A percentile compares a stretch with the other conserved stretches of the same genome.
Conservation (phyloP, 1,140 invertebrate genomes). For the Elymnias hypermnestra region DNA sequence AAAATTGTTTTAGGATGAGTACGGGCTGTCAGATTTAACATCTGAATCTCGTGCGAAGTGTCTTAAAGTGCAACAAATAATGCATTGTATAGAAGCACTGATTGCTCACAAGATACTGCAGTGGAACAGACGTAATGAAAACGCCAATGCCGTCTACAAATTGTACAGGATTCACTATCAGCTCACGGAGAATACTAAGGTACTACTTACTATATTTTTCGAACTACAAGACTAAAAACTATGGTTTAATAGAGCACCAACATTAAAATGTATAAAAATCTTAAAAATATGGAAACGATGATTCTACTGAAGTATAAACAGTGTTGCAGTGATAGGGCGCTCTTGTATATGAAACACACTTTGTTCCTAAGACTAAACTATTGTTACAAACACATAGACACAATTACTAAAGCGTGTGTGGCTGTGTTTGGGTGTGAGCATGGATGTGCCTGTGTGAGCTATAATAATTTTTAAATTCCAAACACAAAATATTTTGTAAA, state of each 20-base stretch:
- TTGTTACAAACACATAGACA: no score
- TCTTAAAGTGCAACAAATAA: constrained; percentile 61
- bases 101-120: constrained; percentile 70
- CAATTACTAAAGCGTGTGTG: no score
- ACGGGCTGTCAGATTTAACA: constrained; percentile 61
- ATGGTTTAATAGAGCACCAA: neutral
- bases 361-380: no score
- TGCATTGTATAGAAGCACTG: constrained; percentile 72
- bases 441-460: no score
- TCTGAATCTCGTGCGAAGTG: constrained; percentile 69
- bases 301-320: no score
- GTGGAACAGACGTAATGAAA: constrained; percentile 53
- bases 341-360: no score
- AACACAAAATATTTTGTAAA: no score
- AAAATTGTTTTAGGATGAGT: constrained; percentile 31
- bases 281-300: no score
- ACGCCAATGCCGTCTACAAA: constrained; percentile 49
- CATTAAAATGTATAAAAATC: no score
- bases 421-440: no score
- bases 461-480: no score
- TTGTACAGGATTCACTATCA: constrained; percentile 66
- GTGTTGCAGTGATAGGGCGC: no score
- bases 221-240: neutral
- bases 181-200: constrained; percentile 73
- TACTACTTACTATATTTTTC: constrained; percentile 18